phyloP scores from a whole-genome alignment of 2,797 vertebrate genomes.

The Psittacula derbiana region DNA sequence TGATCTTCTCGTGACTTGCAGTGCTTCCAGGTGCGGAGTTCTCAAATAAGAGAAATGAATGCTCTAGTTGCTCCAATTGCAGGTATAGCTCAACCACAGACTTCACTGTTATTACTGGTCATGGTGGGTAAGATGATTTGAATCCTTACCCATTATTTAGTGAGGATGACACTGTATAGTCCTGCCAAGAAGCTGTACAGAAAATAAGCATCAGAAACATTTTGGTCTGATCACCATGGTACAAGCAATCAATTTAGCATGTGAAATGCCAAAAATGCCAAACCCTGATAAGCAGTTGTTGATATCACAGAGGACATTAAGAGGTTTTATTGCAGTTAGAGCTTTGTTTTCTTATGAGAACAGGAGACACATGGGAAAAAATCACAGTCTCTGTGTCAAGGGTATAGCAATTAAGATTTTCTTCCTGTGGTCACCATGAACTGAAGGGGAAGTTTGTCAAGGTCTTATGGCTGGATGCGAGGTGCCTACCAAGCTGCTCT shows the following conservation, averaged over 20 bases:
- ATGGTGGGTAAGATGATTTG: background rate
- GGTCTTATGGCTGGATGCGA: background rate
- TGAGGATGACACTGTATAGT: background rate
- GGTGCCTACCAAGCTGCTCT: background rate
- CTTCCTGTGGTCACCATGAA: background rate
- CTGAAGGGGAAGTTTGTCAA: background rate
- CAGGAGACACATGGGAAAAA: background rate
- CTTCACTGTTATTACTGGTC: background rate
- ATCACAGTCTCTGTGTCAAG: background rate
- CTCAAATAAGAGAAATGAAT: background rate
- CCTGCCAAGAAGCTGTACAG: background rate
- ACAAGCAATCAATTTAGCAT: background rate
- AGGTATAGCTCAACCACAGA: background rate
- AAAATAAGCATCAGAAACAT: background rate
- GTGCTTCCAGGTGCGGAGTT: rapidly evolving
- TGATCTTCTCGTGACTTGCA: background rate
- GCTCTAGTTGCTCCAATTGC: background rate
- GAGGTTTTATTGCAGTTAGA: background rate
- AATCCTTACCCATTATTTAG: background rate
- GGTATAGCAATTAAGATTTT: background rate
- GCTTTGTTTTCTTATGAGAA: background rate
- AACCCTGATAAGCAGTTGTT: background rate
- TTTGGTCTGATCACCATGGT: background rate
- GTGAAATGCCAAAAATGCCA: too few species aligned
- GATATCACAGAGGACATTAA: background rate